Evolutionary conservation across 2,888 invertebrate species (phyloP).

Genomic region (Tyria jacobaeae): DNA sequence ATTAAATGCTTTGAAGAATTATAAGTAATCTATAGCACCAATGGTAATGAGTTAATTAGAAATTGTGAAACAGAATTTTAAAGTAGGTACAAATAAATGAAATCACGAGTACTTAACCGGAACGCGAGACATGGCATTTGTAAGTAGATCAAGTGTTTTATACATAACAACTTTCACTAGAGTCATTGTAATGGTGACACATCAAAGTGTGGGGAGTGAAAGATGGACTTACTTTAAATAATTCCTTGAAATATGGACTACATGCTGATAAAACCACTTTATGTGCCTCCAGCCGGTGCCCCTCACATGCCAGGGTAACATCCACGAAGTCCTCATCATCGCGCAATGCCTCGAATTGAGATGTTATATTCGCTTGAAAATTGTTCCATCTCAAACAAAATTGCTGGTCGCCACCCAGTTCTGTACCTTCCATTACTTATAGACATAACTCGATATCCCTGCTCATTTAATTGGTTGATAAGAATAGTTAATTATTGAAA

Average conservation of each 20-base stretch:
- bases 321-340: constrained; percentile 96
- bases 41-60: constrained; percentile 84
- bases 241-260: constrained; percentile 95
- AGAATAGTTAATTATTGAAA: constrained; percentile 85
- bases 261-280: constrained; percentile 95
- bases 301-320: constrained; percentile 95
- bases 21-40: constrained; percentile 67
- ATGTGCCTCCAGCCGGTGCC: constrained; percentile 93
- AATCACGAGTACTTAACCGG: constrained; percentile 87
- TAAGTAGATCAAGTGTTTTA: constrained; percentile 87
- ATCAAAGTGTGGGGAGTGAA: constrained; percentile 86
- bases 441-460: constrained; percentile 87
- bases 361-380: constrained; percentile 95
- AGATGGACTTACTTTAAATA: constrained; percentile 91
- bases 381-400: constrained; percentile 97
- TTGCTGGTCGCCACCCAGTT: constrained; percentile 92
- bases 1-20: constrained; percentile 56
- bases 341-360: constrained; percentile 94
- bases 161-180: constrained; percentile 87
- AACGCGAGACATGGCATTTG: constrained; percentile 87
- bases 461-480: constrained; percentile 87
- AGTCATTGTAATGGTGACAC: constrained; percentile 87
- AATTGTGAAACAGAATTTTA: constrained; percentile 85
- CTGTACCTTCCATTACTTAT: constrained; percentile 87
- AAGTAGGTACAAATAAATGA: constrained; percentile 85